phyloP scores from a whole-genome alignment of 2,888 invertebrate genomes.

The Philereme transversata region DNA sequence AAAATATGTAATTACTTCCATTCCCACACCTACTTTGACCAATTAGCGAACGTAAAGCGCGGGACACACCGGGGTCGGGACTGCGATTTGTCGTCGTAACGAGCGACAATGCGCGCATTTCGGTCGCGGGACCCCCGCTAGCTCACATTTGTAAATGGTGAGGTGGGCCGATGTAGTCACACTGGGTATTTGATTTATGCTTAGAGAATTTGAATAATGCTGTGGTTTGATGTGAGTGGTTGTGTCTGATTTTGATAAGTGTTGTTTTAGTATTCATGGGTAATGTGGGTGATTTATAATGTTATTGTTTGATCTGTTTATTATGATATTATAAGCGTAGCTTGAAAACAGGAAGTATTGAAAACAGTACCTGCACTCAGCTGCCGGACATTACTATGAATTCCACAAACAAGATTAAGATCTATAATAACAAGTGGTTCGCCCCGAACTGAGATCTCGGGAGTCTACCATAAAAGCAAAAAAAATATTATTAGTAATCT shows the following conservation, averaged over 20 bases:
- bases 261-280: conserved; percentile 25
- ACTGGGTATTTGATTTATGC: conserved; percentile 31
- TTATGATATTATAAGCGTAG: background rate
- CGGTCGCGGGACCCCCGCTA: conserved; percentile 74
- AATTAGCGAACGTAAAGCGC: conserved; percentile 37
- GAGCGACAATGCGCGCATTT: conserved; percentile 75
- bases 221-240: conserved; percentile 10
- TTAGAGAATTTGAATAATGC: conserved; percentile 21
- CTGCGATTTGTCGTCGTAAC: conserved; percentile 66
- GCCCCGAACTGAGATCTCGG: no score
- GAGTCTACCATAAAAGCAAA: no score
- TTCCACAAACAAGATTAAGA: no score
- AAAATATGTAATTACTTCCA: conserved; percentile 31
- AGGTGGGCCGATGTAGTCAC: conserved; percentile 26
- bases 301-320: conserved; percentile 8
- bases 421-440: no score
- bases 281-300: conserved; percentile 19
- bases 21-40: conserved; percentile 40
- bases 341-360: background rate
- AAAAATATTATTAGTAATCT: no score
- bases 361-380: no score
- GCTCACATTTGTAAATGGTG: conserved; percentile 65
- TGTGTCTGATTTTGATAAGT: conserved; percentile 20
- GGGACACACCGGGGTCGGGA: conserved; percentile 35
- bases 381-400: no score